Evolutionary conservation across 2,113 vertebrate species (phyloP).

Genomic region (Poeciliopsis retropinna): DNA sequence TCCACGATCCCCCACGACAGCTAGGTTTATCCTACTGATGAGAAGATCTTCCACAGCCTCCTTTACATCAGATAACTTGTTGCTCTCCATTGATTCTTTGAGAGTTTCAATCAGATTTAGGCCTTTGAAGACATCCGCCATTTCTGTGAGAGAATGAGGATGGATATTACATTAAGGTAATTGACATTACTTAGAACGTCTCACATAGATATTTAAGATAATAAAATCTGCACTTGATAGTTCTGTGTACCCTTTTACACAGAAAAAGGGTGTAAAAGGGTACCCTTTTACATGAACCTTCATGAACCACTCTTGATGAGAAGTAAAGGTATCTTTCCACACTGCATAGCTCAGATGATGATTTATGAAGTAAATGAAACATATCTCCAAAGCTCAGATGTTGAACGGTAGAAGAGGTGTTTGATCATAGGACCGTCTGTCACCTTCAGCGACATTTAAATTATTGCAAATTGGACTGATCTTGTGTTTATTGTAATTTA

Average conservation of each 20-base stretch:
- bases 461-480: too few species aligned
- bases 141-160: conserved; percentile 31
- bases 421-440: too few species aligned
- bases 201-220: background rate
- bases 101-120: conserved; percentile 75
- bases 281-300: background rate
- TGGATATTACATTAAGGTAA: background rate
- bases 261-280: too few species aligned
- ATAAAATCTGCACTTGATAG: background rate
- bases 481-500: too few species aligned
- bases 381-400: too few species aligned
- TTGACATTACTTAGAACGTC: background rate
- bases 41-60: conserved; percentile 80
- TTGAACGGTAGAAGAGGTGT: too few species aligned
- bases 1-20: conserved; percentile 62
- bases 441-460: too few species aligned
- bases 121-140: conserved; percentile 74
- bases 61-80: conserved; percentile 75
- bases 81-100: conserved; percentile 77
- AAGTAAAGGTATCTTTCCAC: too few species aligned
- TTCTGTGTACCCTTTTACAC: background rate
- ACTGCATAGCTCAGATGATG: too few species aligned
- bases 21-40: conserved; percentile 76
- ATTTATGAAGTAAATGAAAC: too few species aligned
- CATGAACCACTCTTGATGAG: too few species aligned